Percentiles rank a stretch among this genome's conserved stretches.
Evolutionary conservation across 2,113 vertebrate genomes (phyloP).

Genomic region (Elaphurus davidianus): DNA sequence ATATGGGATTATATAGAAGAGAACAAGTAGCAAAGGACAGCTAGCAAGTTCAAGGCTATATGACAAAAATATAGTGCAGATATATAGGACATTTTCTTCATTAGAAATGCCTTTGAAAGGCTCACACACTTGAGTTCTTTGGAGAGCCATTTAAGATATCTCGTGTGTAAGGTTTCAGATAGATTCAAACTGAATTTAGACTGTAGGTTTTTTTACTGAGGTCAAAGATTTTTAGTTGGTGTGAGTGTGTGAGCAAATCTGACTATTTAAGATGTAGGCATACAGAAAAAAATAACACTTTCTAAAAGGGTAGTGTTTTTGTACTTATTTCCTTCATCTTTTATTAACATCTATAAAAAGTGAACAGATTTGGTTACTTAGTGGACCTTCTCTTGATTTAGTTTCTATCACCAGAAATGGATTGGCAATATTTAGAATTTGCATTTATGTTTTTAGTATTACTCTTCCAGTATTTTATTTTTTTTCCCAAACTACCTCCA

Average conservation of each 20-base stretch:
- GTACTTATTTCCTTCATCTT: background rate
- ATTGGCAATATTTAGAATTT: background rate
- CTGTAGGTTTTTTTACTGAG: background rate
- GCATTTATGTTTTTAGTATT: background rate
- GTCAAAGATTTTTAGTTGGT: background rate
- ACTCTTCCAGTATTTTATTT: background rate
- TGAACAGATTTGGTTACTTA: background rate
- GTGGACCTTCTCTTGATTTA: background rate
- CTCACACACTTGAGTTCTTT: background rate
- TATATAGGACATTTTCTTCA: conserved; percentile 20
- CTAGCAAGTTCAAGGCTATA: background rate
- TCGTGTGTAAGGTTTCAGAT: background rate
- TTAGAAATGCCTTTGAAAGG: conserved; percentile 15
- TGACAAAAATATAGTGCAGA: background rate
- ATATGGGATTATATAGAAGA: background rate
- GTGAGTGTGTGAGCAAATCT: background rate
- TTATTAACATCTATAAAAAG: background rate
- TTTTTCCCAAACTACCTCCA: background rate
- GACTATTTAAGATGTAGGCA: background rate
- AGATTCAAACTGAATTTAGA: conserved; percentile 3
- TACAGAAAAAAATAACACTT: background rate
- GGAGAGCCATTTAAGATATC: background rate
- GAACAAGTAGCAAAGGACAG: background rate
- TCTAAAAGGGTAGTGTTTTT: background rate
- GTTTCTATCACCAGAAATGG: background rate